These are phyloP conservation scores for Selene dorsalis DNA, from an alignment of 2,797 vertebrate genomes.

Conservation along the genomic window DNA sequence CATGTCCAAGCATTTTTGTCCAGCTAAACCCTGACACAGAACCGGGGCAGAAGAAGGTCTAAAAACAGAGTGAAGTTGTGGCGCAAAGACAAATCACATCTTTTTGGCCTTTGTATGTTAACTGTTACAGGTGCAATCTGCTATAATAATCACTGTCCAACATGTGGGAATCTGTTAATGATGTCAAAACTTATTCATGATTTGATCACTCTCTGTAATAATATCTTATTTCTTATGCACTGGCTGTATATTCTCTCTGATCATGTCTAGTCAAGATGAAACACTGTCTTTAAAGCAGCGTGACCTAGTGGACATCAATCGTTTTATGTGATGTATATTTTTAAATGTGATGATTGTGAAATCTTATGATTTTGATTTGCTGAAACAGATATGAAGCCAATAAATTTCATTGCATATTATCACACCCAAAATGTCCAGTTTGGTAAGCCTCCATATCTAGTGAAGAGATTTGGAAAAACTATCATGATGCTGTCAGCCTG, in stretches of 20 bases:
- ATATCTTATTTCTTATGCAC: background rate
- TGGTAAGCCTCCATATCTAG: slow-evolving; percentile 3
- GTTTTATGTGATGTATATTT: background rate
- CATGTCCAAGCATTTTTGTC: slow-evolving; percentile 68
- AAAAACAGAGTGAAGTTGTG: background rate
- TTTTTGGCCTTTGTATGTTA: background rate
- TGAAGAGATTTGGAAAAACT: background rate
- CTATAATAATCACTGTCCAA: background rate
- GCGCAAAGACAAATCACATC: background rate
- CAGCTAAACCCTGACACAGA: slow-evolving; percentile 21
- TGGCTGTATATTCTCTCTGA: background rate
- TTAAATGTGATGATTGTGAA: background rate
- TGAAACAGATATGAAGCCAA: background rate
- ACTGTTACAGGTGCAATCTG: background rate
- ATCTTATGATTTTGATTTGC: background rate
- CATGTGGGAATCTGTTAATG: background rate
- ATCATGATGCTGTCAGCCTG: background rate
- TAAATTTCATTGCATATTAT: background rate
- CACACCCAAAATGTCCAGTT: background rate
- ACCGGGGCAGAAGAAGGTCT: background rate
- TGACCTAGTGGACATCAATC: background rate
- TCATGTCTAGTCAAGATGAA: background rate
- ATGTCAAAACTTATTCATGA: background rate
- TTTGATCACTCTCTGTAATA: no score
- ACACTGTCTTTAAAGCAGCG: background rate